Percentiles rank a stretch among this genome's conserved stretches.
Conservation (phyloP, 2,888 invertebrate species). For the Nomada fucata region DNA sequence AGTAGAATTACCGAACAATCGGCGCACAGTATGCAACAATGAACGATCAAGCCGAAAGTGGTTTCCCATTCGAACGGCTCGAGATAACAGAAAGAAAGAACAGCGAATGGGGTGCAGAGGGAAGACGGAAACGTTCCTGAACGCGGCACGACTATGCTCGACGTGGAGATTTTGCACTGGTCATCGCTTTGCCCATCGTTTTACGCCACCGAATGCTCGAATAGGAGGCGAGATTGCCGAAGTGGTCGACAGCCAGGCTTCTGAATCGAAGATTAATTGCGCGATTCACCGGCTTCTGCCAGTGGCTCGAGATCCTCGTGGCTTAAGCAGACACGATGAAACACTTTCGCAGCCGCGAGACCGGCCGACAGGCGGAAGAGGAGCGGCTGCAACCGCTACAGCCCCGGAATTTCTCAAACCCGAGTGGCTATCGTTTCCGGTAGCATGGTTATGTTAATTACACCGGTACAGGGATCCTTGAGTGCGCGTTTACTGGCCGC, state of each 20-base stretch:
- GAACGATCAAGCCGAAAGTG: conserved; percentile 8
- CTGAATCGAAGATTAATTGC: conserved; percentile 75
- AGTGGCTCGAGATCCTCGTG: conserved; percentile 36
- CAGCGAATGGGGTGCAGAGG: conserved; percentile 22
- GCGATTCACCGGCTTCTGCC: conserved; percentile 67
- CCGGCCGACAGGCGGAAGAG: conserved; percentile 2
- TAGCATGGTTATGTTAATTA: conserved; percentile 7
- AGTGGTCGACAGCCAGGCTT: conserved; percentile 63
- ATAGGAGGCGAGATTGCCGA: conserved; percentile 68
- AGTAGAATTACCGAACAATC: conserved; percentile 23
- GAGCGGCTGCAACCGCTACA: conserved; percentile 13
- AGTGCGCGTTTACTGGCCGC: conserved; percentile 40
- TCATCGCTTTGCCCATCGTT: conserved; percentile 70
- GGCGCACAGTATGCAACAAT: neutral
- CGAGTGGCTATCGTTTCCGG: conserved; percentile 48
- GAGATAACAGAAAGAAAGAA: conserved; percentile 30
- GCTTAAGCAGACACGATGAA: conserved; percentile 70
- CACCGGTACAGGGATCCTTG: conserved; percentile 13
- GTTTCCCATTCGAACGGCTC: neutral
- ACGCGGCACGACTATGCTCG: conserved; percentile 16
- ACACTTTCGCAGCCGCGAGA: conserved; percentile 59
- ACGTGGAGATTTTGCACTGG: conserved; percentile 64
- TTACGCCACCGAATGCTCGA: conserved; percentile 60
- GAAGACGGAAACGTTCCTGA: conserved; percentile 52
- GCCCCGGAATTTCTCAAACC: conserved; percentile 41